Evolutionary conservation across 2,888 invertebrate genomes (phyloP), one percentile per base, ranked within the genome.

Genomic region (Leucozona laternaria): DNA sequence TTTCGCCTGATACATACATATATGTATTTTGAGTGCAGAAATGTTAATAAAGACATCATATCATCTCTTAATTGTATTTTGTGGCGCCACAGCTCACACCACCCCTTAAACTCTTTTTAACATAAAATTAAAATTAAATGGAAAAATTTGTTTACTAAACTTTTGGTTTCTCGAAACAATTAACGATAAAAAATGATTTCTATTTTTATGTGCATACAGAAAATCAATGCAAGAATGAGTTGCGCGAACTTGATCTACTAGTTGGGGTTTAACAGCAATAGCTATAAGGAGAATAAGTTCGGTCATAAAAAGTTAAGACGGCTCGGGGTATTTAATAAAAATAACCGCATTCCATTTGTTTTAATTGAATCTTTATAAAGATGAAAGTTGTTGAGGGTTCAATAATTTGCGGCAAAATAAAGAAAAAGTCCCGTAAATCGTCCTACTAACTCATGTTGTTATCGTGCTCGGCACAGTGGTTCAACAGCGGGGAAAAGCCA

Each of bases 1-100:
- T 10, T 60, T 53, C 55, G 58, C 34, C 53, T 37, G 20, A 37
- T 11, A 58, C n/a, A n/a, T n/a, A n/a, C n/a, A n/a, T n/a, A 25
- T 31, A 31, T 31, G 6, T 31, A 13, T 40, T 60, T 60, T 22
- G 40, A 60, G 60, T 48, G 40, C 71, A 79, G 83, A 84, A 58
- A 75, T 84, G 58, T 79, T 84, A 79, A 84, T 84, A 84, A 79
- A 66, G 71, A 79, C 79, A 79, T 57, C 79, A 79, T 68, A 75
- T 84, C 79, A 45, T 75, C 40, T 22, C 68, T 60, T 73, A 73
- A 75, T 79, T 57, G 71, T 66, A 13, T 55, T 13, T 28, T 60
- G 60, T 40, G 60, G 60, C 40, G 48, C 68, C 58, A 28, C 20
- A 40, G 31, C 4, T 28, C 28, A 28, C 4, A 34, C n/a, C 37